A percentile compares a stretch with the other conserved stretches of the same genome.
Conservation (phyloP, 23 tunicate species). For the Trididemnum nubilum region DNA sequence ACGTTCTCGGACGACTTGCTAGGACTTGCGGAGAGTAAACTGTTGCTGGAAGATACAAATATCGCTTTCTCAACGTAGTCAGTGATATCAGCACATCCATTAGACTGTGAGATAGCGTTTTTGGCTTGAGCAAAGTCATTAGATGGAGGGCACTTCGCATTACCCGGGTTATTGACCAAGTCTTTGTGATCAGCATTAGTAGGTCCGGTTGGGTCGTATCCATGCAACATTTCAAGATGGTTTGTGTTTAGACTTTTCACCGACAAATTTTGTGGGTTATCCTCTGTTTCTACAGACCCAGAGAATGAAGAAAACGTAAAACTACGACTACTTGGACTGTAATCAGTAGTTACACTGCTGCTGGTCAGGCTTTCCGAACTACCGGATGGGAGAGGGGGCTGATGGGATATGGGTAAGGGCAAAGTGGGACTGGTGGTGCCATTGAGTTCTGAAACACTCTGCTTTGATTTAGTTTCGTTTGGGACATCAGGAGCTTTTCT, state of each 20-base stretch:
- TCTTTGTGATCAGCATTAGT: background rate
- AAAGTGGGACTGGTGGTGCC: background rate
- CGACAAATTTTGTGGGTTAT: background rate
- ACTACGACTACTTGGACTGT: constrained; percentile 59
- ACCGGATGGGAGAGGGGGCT: background rate
- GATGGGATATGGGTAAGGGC: background rate
- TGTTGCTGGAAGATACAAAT: constrained; percentile 28
- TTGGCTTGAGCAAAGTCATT: background rate
- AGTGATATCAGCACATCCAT: constrained; percentile 28
- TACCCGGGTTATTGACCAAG: background rate
- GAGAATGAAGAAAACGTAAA: constrained; percentile 43
- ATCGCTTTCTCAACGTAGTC: constrained; percentile 65
- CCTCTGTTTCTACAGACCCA: constrained; percentile 2
- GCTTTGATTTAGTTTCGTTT: background rate
- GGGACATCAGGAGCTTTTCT: constrained; percentile 55
- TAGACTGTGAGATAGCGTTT: background rate
- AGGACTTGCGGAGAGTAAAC: constrained; percentile 31
- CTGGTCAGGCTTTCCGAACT: constrained; percentile 48
- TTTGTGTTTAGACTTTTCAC: background rate
- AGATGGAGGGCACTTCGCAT: background rate
- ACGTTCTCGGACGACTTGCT: constrained; percentile 4
- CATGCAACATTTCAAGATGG: background rate
- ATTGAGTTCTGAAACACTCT: background rate
- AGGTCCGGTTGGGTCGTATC: background rate
- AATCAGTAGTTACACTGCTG: constrained; percentile 43